Conservation (phyloP, 2,888 invertebrate species). For the Macaria liturata region DNA sequence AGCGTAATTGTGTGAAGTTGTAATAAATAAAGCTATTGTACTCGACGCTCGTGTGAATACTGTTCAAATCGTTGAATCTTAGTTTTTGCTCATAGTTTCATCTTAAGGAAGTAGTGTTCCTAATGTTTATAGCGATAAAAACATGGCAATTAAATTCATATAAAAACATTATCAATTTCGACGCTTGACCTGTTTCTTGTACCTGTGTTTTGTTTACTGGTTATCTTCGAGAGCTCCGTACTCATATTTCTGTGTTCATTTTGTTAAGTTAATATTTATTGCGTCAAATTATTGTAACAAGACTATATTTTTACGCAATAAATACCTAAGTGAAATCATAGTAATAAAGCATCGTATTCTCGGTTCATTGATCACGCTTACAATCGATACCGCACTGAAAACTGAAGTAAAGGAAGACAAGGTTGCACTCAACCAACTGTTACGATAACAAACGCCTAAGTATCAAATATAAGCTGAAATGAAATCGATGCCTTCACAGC, state of each 20-base stretch:
- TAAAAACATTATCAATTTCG: conserved; percentile 29
- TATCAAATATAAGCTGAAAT: conserved; percentile 42
- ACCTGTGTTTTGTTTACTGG: no score
- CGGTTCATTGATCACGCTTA: conserved; percentile 65
- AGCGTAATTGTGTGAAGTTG: conserved; percentile 50
- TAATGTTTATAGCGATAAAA: conserved; percentile 37
- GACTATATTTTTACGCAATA: conserved; percentile 43
- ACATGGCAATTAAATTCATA: conserved; percentile 26
- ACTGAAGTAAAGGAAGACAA: conserved; percentile 65
- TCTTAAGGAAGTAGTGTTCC: conserved; percentile 41
- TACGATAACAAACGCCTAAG: conserved; percentile 60
- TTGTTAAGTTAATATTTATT: no score
- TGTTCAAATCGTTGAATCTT: conserved; percentile 40
- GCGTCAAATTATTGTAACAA: conserved; percentile 33
- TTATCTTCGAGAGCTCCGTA: no score
- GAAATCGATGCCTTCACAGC: conserved; percentile 17
- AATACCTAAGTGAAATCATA: conserved; percentile 71
- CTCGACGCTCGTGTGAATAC: conserved; percentile 46
- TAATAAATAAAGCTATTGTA: conserved; percentile 42
- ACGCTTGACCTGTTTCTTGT: conserved; percentile 21
- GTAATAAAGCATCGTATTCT: conserved; percentile 57
- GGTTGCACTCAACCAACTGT: conserved; percentile 66
- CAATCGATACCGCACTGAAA: conserved; percentile 62
- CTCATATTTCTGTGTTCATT: no score
- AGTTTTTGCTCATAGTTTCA: conserved; percentile 39